phyloP scores from a whole-genome alignment of 2,888 invertebrate species.

The Agonum fuliginosum region DNA sequence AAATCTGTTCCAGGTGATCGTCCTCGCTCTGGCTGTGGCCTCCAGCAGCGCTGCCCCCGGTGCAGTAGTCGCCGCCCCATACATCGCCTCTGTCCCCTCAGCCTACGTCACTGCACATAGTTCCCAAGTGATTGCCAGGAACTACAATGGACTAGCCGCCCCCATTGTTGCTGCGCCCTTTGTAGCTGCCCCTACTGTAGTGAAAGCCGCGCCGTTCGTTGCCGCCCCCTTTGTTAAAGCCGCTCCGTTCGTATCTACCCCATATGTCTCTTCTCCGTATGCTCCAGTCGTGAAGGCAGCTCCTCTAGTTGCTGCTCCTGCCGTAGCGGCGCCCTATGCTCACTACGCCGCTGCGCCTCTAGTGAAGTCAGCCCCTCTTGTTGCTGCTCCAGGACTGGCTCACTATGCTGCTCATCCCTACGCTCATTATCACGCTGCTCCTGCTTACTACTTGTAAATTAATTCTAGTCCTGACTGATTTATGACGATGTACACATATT shows the following conservation, averaged over 20 bases:
- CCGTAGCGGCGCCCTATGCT: conserved; percentile 36
- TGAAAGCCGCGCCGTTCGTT: conserved; percentile 64
- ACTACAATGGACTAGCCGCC: conserved; percentile 76
- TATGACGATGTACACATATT: conserved; percentile 22
- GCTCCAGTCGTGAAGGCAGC: conserved; percentile 64
- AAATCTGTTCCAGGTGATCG: not conserved
- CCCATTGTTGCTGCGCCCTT: conserved; percentile 66
- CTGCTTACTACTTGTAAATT: conserved; percentile 53
- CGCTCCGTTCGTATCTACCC: conserved; percentile 62
- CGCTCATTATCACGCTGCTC: conserved; percentile 43
- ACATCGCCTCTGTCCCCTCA: conserved; percentile 67
- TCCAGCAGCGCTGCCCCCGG: conserved; percentile 67
- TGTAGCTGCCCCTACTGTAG: conserved; percentile 63
- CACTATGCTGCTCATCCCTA: conserved; percentile 52
- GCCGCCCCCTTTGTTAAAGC: conserved; percentile 69
- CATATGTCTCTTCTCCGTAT: conserved; percentile 59
- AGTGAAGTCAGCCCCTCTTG: conserved; percentile 61
- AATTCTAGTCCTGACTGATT: not conserved
- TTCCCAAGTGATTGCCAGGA: conserved; percentile 79
- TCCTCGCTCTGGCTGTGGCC: conserved; percentile 61
- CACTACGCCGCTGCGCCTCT: conserved; percentile 64
- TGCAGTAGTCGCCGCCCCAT: conserved; percentile 66
- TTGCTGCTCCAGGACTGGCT: conserved; percentile 64
- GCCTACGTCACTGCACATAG: conserved; percentile 79
- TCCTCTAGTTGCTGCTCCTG: conserved; percentile 64